Base-by-base conservation (phyloP, 2,888 invertebrate species). In the Catocala nupta region DNA sequence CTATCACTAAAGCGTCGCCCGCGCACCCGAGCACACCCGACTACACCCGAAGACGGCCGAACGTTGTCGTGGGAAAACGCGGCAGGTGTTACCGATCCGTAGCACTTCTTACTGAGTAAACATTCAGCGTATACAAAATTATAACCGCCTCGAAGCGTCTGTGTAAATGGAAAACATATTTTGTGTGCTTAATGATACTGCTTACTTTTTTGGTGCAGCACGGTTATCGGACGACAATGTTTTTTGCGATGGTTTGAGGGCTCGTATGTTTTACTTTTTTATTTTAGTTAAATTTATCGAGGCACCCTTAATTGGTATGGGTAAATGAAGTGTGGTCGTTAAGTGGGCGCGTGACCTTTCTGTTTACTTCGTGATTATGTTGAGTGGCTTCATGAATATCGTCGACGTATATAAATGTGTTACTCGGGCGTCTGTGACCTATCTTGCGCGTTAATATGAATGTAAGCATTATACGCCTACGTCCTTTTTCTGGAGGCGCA, bases 171-270 rank as follows among this genome's bases (percentile, higher is more conserved):
- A 92, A 93, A 92, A 94, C 93, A 93, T 93, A 93, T 93, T 93
- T 93, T 93, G 93, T 94, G 90, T 93, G 91, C 89, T 92, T 93
- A 94, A 94, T 92, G 93, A 94, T 93, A 93, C 91, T 90, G 90
- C 87, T 90, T 85, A 83, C 90, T 90, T 93, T 93, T 93, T 93
- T 93, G 91, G 92, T 90, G 80, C 82, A 86, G 80, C 79, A 85
- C 83, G 78, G 88, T 90, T 93, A 93, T 93, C 91, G 77, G 83
- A 77, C 84, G 87, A 88, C 86, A 85, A 75, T 75, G 81, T 84
- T 88, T 91, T 91, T 91, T 90, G 91, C 92, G 87, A 88, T 75
- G 78, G 81, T 87, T 81, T 78, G 80, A 78, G 79, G 79, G 79
- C 81, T 78, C 71, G 78, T 82, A 78, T 80, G 81, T 79, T 81